Evolutionary conservation across 2,797 vertebrate species (phyloP).

Genomic region (Threskiornis aethiopicus): DNA sequence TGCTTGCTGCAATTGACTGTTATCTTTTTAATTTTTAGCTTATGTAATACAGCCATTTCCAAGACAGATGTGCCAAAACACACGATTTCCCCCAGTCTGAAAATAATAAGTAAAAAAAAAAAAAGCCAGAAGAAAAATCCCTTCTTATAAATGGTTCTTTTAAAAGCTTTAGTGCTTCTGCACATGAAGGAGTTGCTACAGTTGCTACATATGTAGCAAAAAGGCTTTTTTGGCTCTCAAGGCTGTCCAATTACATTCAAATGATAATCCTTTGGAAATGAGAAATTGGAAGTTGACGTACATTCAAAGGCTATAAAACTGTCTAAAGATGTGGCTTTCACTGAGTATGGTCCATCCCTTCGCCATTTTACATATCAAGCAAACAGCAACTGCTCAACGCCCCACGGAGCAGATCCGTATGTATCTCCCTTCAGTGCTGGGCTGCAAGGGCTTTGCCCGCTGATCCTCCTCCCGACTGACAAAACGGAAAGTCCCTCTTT

Average conservation of each 20-base stretch:
- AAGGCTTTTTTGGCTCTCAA: accelerated
- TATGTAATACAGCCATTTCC: not conserved
- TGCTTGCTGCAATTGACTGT: not conserved
- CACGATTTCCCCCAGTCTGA: not conserved
- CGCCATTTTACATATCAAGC: not conserved
- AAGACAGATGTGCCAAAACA: not conserved
- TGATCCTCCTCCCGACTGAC: not conserved
- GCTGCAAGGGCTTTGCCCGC: not conserved
- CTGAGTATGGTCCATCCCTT: not conserved
- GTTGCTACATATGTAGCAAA: not conserved
- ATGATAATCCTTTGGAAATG: not conserved
- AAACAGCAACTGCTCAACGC: not conserved
- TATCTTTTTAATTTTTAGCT: not conserved
- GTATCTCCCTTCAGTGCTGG: not conserved
- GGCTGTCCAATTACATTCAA: not conserved
- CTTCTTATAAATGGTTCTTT: not conserved
- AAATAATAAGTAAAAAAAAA: not conserved
- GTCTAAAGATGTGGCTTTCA: not conserved
- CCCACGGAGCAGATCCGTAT: accelerated
- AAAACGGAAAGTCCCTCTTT: not conserved
- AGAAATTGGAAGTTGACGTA: not conserved
- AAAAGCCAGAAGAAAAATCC: not conserved
- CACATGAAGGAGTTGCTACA: not conserved
- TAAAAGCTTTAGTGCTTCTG: not conserved
- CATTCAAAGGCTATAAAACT: not conserved